Conservation (phyloP, 2,113 vertebrate species). For the Pelvicachromis taeniatus region DNA sequence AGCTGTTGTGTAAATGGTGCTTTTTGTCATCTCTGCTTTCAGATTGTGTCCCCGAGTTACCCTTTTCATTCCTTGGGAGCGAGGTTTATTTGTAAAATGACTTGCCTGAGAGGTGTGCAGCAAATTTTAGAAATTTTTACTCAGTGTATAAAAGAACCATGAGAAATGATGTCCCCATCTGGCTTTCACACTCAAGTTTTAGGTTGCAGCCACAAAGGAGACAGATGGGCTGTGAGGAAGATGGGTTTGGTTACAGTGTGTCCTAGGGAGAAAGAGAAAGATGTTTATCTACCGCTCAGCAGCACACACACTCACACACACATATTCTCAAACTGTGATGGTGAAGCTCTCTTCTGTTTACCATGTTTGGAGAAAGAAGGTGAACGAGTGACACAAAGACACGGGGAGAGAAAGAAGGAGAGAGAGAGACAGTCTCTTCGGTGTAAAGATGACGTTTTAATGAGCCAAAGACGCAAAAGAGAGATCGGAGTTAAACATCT, state of each 20-base stretch:
- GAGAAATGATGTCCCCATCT: slow-evolving; percentile 20
- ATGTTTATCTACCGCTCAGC: slow-evolving; percentile 51
- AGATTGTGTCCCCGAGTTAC: not conserved
- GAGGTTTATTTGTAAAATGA: not conserved
- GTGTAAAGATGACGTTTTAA: slow-evolving; percentile 45
- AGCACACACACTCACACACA: not conserved
- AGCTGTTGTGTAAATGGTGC: not conserved
- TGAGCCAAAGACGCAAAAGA: slow-evolving; percentile 17
- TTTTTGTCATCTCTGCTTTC: not conserved
- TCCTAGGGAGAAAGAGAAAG: slow-evolving; percentile 19
- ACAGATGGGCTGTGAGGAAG: slow-evolving; percentile 50
- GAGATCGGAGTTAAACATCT: not conserved
- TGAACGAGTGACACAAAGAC: slow-evolving; percentile 30
- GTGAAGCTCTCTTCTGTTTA: slow-evolving; percentile 38
- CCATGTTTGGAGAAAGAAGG: slow-evolving; percentile 67
- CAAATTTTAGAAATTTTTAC: slow-evolving; percentile 17
- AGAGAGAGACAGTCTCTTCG: not conserved
- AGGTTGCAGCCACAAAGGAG: slow-evolving; percentile 37
- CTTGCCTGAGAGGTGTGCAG: not conserved
- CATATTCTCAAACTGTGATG: not conserved
- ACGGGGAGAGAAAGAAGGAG: not conserved
- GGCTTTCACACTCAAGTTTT: slow-evolving; percentile 34
- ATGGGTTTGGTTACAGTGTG: slow-evolving; percentile 39
- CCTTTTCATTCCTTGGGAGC: not conserved
- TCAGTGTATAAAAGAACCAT: slow-evolving; percentile 7